Percentiles rank a stretch among this genome's conserved stretches.
Evolutionary conservation across 2,888 invertebrate species (phyloP).

Genomic region (Schizotus pectinicornis): DNA sequence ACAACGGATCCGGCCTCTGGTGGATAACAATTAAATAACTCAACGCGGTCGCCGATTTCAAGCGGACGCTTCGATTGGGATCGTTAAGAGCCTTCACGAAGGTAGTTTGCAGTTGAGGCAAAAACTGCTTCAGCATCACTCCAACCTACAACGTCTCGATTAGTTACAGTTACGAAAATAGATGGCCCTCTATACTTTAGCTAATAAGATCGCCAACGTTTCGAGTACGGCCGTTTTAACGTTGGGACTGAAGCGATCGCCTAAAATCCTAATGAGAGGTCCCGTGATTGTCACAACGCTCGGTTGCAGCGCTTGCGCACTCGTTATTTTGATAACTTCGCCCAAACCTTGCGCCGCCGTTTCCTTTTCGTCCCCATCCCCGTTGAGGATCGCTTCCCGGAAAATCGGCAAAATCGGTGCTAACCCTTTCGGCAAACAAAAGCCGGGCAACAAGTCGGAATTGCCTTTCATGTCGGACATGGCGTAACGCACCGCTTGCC

Average conservation of each 20-base stretch:
- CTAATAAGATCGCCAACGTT: conserved; percentile 88
- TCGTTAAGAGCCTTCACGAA: conserved; percentile 96
- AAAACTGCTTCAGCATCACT: conserved; percentile 93
- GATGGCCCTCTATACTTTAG: conserved; percentile 66
- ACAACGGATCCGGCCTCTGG: conserved; percentile 92
- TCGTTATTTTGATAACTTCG: conserved; percentile 82
- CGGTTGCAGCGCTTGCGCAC: conserved; percentile 86
- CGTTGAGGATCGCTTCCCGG: conserved; percentile 95
- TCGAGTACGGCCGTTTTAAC: conserved; percentile 97
- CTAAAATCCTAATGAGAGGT: conserved; percentile 95
- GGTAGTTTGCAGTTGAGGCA: conserved; percentile 98
- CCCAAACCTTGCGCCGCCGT: conserved; percentile 88
- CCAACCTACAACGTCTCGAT: conserved; percentile 72
- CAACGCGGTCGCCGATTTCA: conserved; percentile 88
- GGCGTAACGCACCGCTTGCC: conserved; percentile 92
- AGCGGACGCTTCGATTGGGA: conserved; percentile 82
- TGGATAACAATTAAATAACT: conserved; percentile 90
- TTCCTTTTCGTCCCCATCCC: conserved; percentile 94
- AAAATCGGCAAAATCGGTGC: conserved; percentile 93
- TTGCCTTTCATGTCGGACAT: conserved; percentile 81
- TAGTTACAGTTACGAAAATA: conserved; percentile 5
- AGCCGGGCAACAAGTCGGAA: conserved; percentile 83
- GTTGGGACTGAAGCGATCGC: conserved; percentile 91
- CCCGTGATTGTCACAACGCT: conserved; percentile 98
- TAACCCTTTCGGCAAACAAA: conserved; percentile 83